A percentile compares a stretch with the other conserved stretches of the same genome.
Conservation (phyloP, 2,888 invertebrate genomes). For the Amphiduros pacificus region DNA sequence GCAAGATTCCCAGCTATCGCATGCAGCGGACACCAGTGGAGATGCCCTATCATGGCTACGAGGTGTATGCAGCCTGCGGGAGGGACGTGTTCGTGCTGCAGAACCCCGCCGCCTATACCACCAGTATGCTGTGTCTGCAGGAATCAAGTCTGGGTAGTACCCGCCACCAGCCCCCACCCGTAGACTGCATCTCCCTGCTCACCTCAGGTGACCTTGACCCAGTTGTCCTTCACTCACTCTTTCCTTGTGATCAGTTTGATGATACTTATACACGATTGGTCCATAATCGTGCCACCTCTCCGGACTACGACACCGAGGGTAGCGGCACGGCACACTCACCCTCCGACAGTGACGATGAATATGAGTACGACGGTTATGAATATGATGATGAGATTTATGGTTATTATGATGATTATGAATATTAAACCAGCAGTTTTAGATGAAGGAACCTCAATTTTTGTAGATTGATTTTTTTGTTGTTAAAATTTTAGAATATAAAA, state of each 20-base stretch:
- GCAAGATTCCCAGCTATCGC: slow-evolving; percentile 37
- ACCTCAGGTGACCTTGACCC: slow-evolving; percentile 39
- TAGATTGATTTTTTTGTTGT: too few species aligned
- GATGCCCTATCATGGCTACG: slow-evolving; percentile 41
- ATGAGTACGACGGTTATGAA: slow-evolving; percentile 49
- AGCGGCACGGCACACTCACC: slow-evolving; percentile 43
- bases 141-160: slow-evolving; percentile 40
- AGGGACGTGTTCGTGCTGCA: slow-evolving; percentile 46
- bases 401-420: slow-evolving; percentile 35
- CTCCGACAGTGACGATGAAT: slow-evolving; percentile 39
- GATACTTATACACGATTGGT: slow-evolving; percentile 46
- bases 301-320: slow-evolving; percentile 39
- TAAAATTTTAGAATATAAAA: too few species aligned
- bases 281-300: slow-evolving; percentile 3
- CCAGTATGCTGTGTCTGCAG: slow-evolving; percentile 45
- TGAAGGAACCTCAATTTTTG: too few species aligned
- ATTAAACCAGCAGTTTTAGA: slow-evolving; percentile 1
- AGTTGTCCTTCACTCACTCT: slow-evolving; percentile 34
- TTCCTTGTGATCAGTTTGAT: slow-evolving; percentile 43
- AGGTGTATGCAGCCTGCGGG: slow-evolving; percentile 41
- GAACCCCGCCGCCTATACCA: slow-evolving; percentile 52
- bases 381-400: slow-evolving; percentile 56
- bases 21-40: slow-evolving; percentile 33
- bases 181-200: slow-evolving; percentile 50
- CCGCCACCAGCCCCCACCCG: slow-evolving; percentile 51